Base-by-base conservation (phyloP, 1,140 invertebrate genomes). In the Nymphalis io region DNA sequence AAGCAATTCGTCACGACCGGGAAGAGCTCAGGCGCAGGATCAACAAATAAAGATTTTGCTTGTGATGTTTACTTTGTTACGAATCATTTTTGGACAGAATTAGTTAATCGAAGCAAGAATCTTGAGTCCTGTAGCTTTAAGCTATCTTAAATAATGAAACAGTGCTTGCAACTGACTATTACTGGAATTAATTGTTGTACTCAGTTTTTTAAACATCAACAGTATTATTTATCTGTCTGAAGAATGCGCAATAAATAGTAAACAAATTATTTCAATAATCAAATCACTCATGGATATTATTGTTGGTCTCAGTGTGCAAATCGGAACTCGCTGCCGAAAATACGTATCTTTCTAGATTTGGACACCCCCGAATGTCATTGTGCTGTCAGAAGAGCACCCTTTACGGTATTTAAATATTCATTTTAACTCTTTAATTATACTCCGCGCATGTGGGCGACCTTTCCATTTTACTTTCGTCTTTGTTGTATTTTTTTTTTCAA, bases 351-450 rank as follows among this genome's bases (percentile, higher is more conserved):
- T 73, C 79, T 83, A 82, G 83, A 86, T 81, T 85, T 81, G 83
- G 82, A 73, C 81, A 74, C 77, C 80, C 68, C 84, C 82, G 83
- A 89, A 87, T 78, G 81, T 85, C 87, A 89, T 88, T 89, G 83
- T 87, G 77, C 74, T 72, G 76, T 72, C 73, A 73, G 72, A 78
- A 82, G 78, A 74, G 73, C 79, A 80, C 86, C 80, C 88, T 87
- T 81, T 80, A 81, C 79, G 70, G 84, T 77, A 85, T 89, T 90
- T 90, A 89, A 90, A 89, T 90, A 90, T 90, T 90, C 88, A 90
- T 90, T 84, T 81, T 80, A 83, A 84, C 87, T 86, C 86, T 90
- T 90, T 90, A 89, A 90, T 89, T 90, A 88, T 88, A 85, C 86
- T 77, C 76, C 77, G 81, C 80, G 80, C 85, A 88, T 88, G 81